Evolutionary conservation across 2,888 invertebrate genomes (phyloP).

Genomic region (Thera britannica): DNA sequence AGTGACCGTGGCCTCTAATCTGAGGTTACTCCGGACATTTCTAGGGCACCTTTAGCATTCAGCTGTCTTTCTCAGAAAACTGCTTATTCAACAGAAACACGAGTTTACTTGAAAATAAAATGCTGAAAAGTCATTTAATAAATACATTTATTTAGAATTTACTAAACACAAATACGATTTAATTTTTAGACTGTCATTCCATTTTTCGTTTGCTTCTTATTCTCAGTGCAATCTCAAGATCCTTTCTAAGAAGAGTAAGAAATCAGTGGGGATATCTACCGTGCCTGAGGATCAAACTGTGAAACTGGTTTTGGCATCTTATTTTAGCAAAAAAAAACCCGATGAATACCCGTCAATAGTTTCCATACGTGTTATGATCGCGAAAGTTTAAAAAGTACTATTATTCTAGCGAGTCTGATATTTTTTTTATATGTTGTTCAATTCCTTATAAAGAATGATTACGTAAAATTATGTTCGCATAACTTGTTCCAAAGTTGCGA

Average conservation of each 20-base stretch:
- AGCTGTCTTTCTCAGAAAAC: neutral
- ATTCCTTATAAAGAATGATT: conserved; percentile 4
- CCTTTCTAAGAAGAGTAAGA: too few relatives aligned
- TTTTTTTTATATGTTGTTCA: neutral
- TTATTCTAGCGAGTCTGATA: too few relatives aligned
- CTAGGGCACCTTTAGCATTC: conserved; percentile 26
- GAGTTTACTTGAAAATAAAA: neutral
- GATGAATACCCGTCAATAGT: too few relatives aligned
- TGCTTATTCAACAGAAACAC: neutral
- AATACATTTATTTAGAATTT: neutral
- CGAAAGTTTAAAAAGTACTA: too few relatives aligned
- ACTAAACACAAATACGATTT: neutral
- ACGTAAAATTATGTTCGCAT: conserved; percentile 5
- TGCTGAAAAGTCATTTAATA: neutral
- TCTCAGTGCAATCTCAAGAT: too few relatives aligned
- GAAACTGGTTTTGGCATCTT: too few relatives aligned
- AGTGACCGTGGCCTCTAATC: conserved; percentile 28
- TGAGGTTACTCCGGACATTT: conserved; percentile 24
- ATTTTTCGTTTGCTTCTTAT: too few relatives aligned
- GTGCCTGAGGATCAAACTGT: too few relatives aligned
- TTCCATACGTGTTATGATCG: too few relatives aligned
- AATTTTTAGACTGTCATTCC: neutral
- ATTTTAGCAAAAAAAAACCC: too few relatives aligned
- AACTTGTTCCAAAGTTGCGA: conserved; percentile 21
- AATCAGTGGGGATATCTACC: too few relatives aligned